Evolutionary conservation across 2,797 vertebrate genomes (phyloP), one percentile per base, ranked within the genome.

Genomic region (Micrastur ruficollis): DNA sequence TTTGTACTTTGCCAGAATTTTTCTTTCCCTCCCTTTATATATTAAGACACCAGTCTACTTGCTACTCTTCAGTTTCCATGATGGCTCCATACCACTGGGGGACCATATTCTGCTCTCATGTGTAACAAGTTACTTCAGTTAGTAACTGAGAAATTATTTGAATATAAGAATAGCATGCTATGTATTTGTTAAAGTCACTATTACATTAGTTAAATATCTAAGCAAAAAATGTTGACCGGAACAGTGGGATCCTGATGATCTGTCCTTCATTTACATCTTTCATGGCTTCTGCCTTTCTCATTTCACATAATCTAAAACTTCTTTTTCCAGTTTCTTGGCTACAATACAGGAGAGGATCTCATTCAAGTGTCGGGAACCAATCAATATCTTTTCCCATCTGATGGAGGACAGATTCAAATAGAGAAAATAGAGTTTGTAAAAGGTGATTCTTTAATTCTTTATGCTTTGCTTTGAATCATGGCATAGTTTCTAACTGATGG

Each of bases 331-430:
- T 99, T 99, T 96, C 94, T 36, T 53, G 99, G 99, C 81, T 99
- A 99, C 95, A 96, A 97, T 80, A 98, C 98, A 97, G 98, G 98
- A 47, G 98, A 99, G 25, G 72, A 92, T 93, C 68, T 99, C 85
- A 97, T 99, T 96, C 98, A 98, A 6, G 97, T 99, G 63, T 98
- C 98, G 8, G 99, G 99, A 72, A 81, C 75, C 46, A 95, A 93
- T 66, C 98, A 97, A 8, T 96, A 98, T 67, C 98, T 99, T 68
- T 99, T 98, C 96, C 99, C 99, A 59, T 98, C 98, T 4, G 99
- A 99, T 56, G 99, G 99, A 96, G 99, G 99, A 49, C 97, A 97
- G 63, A 98, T 99, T 95, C 98, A 98, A 73, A 98, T 99, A 92
- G 99, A 99, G 96, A 98, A 97, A 82, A 96, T 97, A 89, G 81